phyloP scores from a whole-genome alignment of 2,888 invertebrate genomes.

The Ochlodes sylvanus region DNA sequence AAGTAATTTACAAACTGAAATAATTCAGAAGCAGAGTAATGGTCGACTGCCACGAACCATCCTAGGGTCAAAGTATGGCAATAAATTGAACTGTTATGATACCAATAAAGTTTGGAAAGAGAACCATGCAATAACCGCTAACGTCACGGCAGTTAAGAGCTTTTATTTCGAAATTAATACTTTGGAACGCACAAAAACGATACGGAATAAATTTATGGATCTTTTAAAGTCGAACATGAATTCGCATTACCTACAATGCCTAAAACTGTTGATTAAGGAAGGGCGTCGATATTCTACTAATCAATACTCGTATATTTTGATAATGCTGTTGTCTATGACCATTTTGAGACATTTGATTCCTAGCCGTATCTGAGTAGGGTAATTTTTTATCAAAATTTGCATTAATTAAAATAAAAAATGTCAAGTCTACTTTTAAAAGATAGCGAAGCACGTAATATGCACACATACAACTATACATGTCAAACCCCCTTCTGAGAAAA shows the following conservation, averaged over 20 bases:
- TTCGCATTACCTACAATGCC: not conserved
- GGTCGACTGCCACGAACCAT: slow-evolving; percentile 45
- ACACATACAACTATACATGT: too few relatives aligned
- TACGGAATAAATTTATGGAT: slow-evolving; percentile 10
- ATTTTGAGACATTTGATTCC: too few relatives aligned
- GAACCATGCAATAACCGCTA: slow-evolving; percentile 49
- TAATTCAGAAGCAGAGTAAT: slow-evolving; percentile 40
- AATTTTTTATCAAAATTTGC: too few relatives aligned
- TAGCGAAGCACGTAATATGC: too few relatives aligned
- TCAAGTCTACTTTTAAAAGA: too few relatives aligned
- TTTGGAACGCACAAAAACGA: slow-evolving; percentile 35
- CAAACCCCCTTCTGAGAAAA: too few relatives aligned
- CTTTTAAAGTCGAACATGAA: not conserved
- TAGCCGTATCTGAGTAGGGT: too few relatives aligned
- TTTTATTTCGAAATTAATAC: slow-evolving; percentile 57
- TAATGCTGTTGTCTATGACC: too few relatives aligned
- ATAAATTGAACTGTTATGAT: slow-evolving; percentile 58
- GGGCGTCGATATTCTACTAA: too few relatives aligned
- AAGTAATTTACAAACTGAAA: slow-evolving; percentile 44
- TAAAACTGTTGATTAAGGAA: not conserved
- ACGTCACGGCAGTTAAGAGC: slow-evolving; percentile 55
- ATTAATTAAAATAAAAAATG: too few relatives aligned
- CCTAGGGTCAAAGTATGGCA: slow-evolving; percentile 53
- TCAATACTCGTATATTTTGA: too few relatives aligned
- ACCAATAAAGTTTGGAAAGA: slow-evolving; percentile 49